These are phyloP conservation scores for Choloepus didactylus DNA, from an alignment of 2,797 vertebrate species.

Conservation along the genomic window DNA sequence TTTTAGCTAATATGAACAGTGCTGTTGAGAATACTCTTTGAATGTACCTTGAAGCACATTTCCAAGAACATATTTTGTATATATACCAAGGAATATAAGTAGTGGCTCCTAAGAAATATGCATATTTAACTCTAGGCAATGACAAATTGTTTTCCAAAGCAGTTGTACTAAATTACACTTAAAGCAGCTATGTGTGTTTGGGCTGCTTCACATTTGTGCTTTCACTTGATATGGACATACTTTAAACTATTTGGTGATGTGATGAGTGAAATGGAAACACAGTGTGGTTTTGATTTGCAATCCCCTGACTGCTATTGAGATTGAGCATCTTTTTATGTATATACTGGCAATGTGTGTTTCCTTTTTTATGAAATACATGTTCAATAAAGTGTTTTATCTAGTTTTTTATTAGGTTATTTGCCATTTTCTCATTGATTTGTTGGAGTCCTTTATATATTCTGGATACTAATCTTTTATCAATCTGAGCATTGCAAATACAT, in stretches of 20 bases:
- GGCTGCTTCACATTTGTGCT: neutral
- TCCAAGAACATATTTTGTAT: too few species aligned
- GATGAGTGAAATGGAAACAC: neutral
- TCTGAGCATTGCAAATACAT: neutral
- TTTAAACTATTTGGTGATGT: neutral
- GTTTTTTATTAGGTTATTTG: neutral
- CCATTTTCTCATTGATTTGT: neutral
- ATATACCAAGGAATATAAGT: neutral
- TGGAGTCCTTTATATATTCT: neutral
- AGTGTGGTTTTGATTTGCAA: too few species aligned
- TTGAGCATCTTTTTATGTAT: neutral
- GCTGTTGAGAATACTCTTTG: too few species aligned
- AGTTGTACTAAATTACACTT: too few species aligned
- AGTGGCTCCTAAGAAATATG: neutral
- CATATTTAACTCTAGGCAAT: neutral
- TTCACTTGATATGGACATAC: neutral
- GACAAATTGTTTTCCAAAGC: neutral
- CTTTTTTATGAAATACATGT: neutral
- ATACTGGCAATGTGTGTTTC: neutral
- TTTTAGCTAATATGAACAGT: too few species aligned
- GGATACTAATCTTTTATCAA: neutral
- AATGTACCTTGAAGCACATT: too few species aligned
- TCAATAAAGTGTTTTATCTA: neutral
- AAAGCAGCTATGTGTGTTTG: neutral
- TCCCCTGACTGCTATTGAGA: too few species aligned